Evolutionary conservation across 2,797 vertebrate species (phyloP).

Genomic region (Philypnodon macrostomus): DNA sequence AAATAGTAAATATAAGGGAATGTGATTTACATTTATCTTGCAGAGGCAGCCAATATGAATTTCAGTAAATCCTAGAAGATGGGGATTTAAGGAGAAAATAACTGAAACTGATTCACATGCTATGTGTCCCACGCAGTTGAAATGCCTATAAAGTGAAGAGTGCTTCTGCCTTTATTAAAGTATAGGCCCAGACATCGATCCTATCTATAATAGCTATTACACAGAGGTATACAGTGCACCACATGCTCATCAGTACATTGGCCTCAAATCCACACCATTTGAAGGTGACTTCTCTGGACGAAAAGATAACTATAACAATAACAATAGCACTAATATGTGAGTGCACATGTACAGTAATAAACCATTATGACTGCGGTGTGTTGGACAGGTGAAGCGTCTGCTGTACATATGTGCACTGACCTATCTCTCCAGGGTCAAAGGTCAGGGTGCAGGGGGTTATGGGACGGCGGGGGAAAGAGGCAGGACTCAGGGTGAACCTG

Average conservation of each 20-base stretch:
- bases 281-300: constrained; percentile 42
- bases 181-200: constrained; percentile 64
- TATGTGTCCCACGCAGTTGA: constrained; percentile 77
- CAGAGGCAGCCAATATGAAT: constrained; percentile 87
- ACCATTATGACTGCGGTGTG: constrained; percentile 4
- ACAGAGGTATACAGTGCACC: constrained; percentile 40
- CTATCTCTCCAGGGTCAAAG: constrained; percentile 37
- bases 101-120: constrained; percentile 78
- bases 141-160: constrained; percentile 74
- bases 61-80: constrained; percentile 86
- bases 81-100: constrained; percentile 79
- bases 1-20: constrained; percentile 83
- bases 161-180: constrained; percentile 70
- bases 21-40: constrained; percentile 85
- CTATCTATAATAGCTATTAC: constrained; percentile 73
- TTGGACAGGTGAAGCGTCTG: constrained; percentile 47
- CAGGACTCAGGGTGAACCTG: constrained; percentile 60
- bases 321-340: neutral
- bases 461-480: constrained; percentile 38
- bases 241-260: constrained; percentile 41
- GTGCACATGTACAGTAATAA: constrained; percentile 11
- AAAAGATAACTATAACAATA: constrained; percentile 12
- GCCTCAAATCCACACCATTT: constrained; percentile 24
- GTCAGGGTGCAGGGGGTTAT: constrained; percentile 56
- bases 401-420: constrained; percentile 29